A percentile compares a stretch with the other conserved stretches of the same genome.
Evolutionary conservation across 37 sponge, comb jelly and placozoan species (phyloP).

Genomic region (Ianthella basta): DNA sequence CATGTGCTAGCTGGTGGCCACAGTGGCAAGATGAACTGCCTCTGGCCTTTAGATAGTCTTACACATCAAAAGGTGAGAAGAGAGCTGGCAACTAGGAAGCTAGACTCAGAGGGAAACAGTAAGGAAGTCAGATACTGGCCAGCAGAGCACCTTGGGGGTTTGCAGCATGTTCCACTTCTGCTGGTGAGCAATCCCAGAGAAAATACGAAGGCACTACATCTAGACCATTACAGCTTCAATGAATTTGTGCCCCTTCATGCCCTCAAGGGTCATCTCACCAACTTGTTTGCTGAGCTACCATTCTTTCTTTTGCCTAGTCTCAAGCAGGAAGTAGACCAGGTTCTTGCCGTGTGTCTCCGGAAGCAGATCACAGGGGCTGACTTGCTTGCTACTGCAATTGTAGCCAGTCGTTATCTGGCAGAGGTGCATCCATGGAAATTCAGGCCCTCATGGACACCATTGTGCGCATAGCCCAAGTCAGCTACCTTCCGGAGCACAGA

Average conservation of each 20-base stretch:
- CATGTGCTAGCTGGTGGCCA: conserved; percentile 31
- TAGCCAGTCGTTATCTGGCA: background rate
- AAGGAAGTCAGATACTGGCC: conserved; percentile 12
- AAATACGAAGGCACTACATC: conserved; percentile 4
- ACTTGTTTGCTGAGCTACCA: conserved; percentile 36
- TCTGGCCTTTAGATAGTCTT: conserved; percentile 38
- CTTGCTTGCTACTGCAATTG: conserved; percentile 25
- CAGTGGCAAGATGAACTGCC: background rate
- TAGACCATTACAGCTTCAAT: conserved; percentile 29
- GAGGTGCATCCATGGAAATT: background rate
- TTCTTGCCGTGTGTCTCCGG: background rate
- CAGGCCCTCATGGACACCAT: conserved; percentile 2
- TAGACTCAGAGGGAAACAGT: background rate
- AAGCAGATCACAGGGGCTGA: conserved; percentile 32
- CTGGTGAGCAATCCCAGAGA: conserved; percentile 30
- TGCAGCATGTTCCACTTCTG: conserved; percentile 42
- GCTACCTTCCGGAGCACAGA: conserved; percentile 13
- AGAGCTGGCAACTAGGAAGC: conserved; percentile 13
- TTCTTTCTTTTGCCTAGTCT: conserved; percentile 1
- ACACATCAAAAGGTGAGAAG: conserved; percentile 9
- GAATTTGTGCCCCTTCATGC: conserved; percentile 52
- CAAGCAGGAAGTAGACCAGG: conserved; percentile 9
- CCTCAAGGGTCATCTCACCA: conserved; percentile 39
- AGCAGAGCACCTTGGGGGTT: conserved; percentile 20
- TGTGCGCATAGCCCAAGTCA: conserved; percentile 23